Percentiles rank a stretch among this genome's conserved stretches.
phyloP scores from a whole-genome alignment of 2,888 invertebrate species.

The Congeria kusceri region DNA sequence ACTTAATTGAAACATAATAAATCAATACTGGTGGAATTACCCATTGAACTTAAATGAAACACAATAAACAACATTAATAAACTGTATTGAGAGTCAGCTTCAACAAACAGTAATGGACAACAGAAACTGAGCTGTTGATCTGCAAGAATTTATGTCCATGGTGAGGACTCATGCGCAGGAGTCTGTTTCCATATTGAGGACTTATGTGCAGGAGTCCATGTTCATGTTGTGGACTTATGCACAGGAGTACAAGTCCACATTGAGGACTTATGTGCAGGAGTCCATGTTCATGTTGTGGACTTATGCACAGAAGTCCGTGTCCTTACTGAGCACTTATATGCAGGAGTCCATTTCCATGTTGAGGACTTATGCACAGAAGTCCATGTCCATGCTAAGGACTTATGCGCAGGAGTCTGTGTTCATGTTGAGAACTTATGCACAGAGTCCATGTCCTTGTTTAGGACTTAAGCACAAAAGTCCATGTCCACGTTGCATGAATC shows the following conservation, averaged over 20 bases:
- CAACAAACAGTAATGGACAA: too few species aligned
- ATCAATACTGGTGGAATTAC: too few species aligned
- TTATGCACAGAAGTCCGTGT: conserved; percentile 67
- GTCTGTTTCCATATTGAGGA: conserved; percentile 74
- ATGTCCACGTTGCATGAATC: neutral
- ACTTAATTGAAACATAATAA: too few species aligned
- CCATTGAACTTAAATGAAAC: too few species aligned
- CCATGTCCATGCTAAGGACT: conserved; percentile 75
- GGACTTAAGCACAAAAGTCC: neutral
- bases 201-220: conserved; percentile 69
- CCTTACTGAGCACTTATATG: conserved; percentile 73
- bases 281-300: conserved; percentile 37
- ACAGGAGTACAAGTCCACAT: conserved; percentile 71
- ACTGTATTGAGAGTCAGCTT: too few species aligned
- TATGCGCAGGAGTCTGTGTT: conserved; percentile 66
- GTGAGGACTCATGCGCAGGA: conserved; percentile 52
- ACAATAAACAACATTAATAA: too few species aligned
- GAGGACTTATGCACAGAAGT: conserved; percentile 48
- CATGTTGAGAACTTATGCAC: conserved; percentile 31
- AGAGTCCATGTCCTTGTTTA: conserved; percentile 47
- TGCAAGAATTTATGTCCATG: too few species aligned
- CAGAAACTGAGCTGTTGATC: too few species aligned
- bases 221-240: conserved; percentile 5
- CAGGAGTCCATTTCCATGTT: conserved; percentile 54
- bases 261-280: conserved; percentile 72